Evolutionary conservation across 2,113 vertebrate genomes (phyloP), one percentile per base, ranked within the genome.

Genomic region (Neolamprologus fasciatus): DNA sequence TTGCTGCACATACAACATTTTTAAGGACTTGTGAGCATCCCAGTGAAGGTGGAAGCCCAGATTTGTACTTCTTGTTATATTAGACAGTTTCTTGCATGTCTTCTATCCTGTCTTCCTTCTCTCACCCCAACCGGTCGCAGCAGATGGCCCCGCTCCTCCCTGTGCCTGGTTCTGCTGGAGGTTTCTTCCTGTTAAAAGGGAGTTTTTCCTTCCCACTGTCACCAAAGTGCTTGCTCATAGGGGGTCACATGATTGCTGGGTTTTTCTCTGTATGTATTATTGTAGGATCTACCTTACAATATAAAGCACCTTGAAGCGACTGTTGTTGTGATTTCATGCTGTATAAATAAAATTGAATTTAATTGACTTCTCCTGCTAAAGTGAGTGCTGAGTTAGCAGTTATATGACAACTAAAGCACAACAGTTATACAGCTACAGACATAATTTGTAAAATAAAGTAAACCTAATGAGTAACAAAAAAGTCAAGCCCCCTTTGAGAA

Each of bases 61-160:
- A 47, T 16, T 19, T 28, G 3, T 2, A 19, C 23, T 28, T 76
- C 23, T 76, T 76, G 14, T 8, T 78, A 31, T 31, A 31, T 13
- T 19, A 13, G 23, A 78, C 1, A 19, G 6, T 78, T 1, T 66
- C 4, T 66, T 66, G 10, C 6, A 37, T 66, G 61, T 0, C 61
- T 66, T 37, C 4, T 21, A 1, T 66, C 0, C 61, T 21, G 61
- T 66, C 33, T 66, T 66, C 33, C 61, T 66, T 13, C 61, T 66
- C 33, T 66, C 17, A n/a, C 2, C 31, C 9, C 58, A 61, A 17
- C 26, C 0, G 0, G 13, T 58, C 0, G 2, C 28, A n/a, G 6
- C 61, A n/a, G 61, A 35, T 66, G 31, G 58, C 31, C 21, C 6
- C 0, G 2, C 31, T 0, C 57, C 28, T 61, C 58, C 28, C 58